These are phyloP conservation scores for Antechinus stuartii DNA, from an alignment of 2,113 vertebrate species.

Conservation along the genomic window DNA sequence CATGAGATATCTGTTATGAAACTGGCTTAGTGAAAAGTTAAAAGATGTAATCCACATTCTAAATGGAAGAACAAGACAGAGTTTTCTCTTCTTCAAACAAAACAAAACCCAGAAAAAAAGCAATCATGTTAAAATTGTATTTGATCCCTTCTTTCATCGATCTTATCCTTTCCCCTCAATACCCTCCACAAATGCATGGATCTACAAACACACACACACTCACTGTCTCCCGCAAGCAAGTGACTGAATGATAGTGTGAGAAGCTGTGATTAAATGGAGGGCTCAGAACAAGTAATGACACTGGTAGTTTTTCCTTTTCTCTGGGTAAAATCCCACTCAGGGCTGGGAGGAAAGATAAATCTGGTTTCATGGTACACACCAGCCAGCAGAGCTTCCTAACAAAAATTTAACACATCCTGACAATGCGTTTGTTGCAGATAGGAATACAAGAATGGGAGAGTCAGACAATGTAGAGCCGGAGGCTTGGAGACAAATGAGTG, in stretches of 20 bases:
- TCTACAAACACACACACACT: no score
- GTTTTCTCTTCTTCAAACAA: not conserved
- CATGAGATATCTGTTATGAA: not conserved
- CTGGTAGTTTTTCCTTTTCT: not conserved
- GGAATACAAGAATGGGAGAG: not conserved
- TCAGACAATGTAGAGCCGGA: not conserved
- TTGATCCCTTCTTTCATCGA: not conserved
- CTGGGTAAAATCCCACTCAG: not conserved
- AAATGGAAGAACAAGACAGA: slow-evolving; percentile 7
- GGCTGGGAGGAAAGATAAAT: not conserved
- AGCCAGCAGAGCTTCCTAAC: not conserved
- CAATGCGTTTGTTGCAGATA: not conserved
- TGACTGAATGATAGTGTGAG: not conserved
- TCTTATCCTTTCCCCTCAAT: not conserved
- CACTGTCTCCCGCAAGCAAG: not conserved
- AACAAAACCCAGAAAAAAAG: not conserved
- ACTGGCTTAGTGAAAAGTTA: slow-evolving; percentile 3
- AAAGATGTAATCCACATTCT: not conserved
- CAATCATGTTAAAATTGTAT: not conserved
- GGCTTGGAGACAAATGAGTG: not conserved
- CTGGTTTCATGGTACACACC: not conserved
- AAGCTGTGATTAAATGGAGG: not conserved
- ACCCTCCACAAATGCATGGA: not conserved
- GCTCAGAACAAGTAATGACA: not conserved
- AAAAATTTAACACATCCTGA: not conserved